These are phyloP conservation scores for Bemisia tabaci DNA, from an alignment of 1,140 invertebrate species.

Conservation along the genomic window DNA sequence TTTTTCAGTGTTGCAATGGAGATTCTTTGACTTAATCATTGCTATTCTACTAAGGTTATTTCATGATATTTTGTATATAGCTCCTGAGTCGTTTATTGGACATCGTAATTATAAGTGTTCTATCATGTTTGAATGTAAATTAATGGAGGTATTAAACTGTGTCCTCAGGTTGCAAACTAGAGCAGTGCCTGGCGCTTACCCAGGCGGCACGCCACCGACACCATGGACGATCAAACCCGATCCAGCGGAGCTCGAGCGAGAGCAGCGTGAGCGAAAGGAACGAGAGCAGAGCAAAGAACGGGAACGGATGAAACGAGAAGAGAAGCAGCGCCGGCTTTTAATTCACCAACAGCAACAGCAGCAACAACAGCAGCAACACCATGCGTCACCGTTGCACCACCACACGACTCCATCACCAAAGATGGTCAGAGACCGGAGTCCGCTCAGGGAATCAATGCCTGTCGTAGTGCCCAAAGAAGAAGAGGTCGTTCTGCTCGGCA, in stretches of 20 bases:
- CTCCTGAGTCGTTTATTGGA: no score
- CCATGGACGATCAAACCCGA: slow-evolving; percentile 17
- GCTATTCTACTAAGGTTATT: no score
- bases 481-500: slow-evolving; percentile 17
- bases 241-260: slow-evolving; percentile 12
- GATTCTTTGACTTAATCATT: no score
- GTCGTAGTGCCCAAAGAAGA: slow-evolving; percentile 18
- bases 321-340: slow-evolving; percentile 33
- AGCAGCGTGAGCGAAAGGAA: background rate
- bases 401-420: background rate
- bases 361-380: slow-evolving; percentile 18
- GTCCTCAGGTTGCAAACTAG: slow-evolving; percentile 7
- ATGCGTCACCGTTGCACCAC: background rate
- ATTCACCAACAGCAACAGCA: slow-evolving; percentile 32
- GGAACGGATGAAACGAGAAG: slow-evolving; percentile 34
- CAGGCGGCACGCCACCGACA: slow-evolving; percentile 7
- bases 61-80: no score
- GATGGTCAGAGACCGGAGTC: slow-evolving; percentile 14
- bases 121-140: no score
- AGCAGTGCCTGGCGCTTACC: slow-evolving; percentile 3
- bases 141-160: no score
- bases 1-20: no score
- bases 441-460: slow-evolving; percentile 13
- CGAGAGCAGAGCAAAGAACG: slow-evolving; percentile 30
- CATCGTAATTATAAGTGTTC: no score